Percentiles rank a stretch among this genome's conserved stretches.
phyloP scores from a whole-genome alignment of 2,113 vertebrate species.

The Ifrita kowaldi region DNA sequence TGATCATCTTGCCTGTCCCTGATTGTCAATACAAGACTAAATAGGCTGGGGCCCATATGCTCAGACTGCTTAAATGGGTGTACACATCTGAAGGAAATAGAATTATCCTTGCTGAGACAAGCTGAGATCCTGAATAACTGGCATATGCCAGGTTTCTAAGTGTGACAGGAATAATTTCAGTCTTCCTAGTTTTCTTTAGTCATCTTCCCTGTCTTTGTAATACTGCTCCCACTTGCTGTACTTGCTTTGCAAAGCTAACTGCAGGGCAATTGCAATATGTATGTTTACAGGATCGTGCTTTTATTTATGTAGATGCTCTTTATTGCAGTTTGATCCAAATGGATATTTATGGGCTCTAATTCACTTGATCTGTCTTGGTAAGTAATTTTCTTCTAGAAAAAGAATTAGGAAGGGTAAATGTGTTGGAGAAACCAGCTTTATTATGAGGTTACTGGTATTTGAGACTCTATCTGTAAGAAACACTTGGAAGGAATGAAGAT shows the following conservation, averaged over 20 bases:
- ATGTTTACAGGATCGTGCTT: not conserved
- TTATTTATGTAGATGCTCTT: slow-evolving; percentile 14
- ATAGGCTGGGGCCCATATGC: not conserved
- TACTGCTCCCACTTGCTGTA: not conserved
- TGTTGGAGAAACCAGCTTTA: not conserved
- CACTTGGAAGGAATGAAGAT: not conserved
- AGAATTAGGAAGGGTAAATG: not conserved
- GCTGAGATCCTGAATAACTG: not conserved
- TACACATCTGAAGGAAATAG: not conserved
- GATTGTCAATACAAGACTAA: not conserved
- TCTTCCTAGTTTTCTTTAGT: not conserved
- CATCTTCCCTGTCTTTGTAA: not conserved
- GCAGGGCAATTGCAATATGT: not conserved
- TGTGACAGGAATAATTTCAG: not conserved
- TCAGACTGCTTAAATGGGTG: not conserved
- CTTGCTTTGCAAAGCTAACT: not conserved
- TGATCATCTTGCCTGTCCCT: not conserved
- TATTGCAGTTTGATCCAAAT: slow-evolving; percentile 82
- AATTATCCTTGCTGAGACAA: not conserved
- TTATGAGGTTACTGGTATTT: not conserved
- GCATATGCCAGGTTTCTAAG: not conserved
- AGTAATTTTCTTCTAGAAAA: slow-evolving; percentile 56
- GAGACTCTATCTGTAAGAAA: not conserved
- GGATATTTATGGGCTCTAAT: slow-evolving; percentile 87
- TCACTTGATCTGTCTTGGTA: slow-evolving; percentile 87